Evolutionary conservation across 2,888 invertebrate species (phyloP), one percentile per base, ranked within the genome.

Genomic region (Galeruca laticollis): DNA sequence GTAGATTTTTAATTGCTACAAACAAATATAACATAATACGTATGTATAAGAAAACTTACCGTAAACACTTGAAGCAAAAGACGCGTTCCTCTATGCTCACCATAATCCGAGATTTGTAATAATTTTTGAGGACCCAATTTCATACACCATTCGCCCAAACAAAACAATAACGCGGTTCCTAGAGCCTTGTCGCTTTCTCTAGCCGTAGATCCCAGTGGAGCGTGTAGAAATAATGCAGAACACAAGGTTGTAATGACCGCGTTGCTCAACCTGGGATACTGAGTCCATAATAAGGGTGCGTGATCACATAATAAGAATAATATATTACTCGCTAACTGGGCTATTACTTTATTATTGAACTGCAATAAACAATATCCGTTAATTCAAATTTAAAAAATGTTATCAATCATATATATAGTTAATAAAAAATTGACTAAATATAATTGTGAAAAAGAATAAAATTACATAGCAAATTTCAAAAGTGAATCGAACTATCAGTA

Each of bases 81-180:
- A 74, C 87, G 87, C 26, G 85, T 87, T 65, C 87, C 82, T 65
- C 80, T 77, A 52, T 76, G 77, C 21, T 88, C 89, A 31, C 86
- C 87, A 73, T 84, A 84, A 66, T 85, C 84, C 13, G 82, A 80
- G 68, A 88, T 86, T 47, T 89, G 86, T 82, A 93, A 84, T 75
- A 94, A 87, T 60, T 90, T 86, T n/a, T 85, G 80, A 0, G 90
- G 90, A 0, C 93, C 93, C 77, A 97, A 90, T 59, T 92, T 89
- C 90, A 98, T 96, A 66, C 96, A 96, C 92, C 97, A 97, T 86
- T 98, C 97, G 0, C 96, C 96, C 71, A 98, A 87, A 82, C 96
- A 95, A 67, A 97, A 90, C 79, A 98, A 89, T 77, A 97, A 87
- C 0, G 96, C 93, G 35, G 94, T 92, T 13, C 94, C 89, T 66